phyloP scores from a whole-genome alignment of 2,797 vertebrate species.

The Sebastes goodei region DNA sequence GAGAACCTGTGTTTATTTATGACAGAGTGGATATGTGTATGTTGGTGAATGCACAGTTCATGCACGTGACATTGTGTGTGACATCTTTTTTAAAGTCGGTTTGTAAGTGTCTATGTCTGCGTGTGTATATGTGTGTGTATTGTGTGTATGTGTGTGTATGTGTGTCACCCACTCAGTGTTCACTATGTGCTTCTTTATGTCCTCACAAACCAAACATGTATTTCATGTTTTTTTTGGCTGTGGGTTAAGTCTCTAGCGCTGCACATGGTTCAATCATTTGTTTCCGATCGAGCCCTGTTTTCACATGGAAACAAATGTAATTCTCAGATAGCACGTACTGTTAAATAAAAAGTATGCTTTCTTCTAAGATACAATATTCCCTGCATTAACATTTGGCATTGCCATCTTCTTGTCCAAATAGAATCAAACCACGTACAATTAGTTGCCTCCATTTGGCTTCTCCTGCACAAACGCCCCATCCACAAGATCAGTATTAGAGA shows the following conservation, averaged over 20 bases:
- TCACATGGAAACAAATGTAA: background rate
- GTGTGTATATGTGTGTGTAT: background rate
- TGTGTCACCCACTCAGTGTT: background rate
- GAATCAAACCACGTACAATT: constrained; percentile 24
- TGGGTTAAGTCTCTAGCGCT: background rate
- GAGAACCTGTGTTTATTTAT: background rate
- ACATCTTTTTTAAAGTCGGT: background rate
- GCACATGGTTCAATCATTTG: background rate
- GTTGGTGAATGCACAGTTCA: background rate
- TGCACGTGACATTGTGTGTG: constrained; percentile 1
- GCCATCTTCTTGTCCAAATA: constrained; percentile 31
- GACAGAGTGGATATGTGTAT: background rate
- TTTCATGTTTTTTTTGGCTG: background rate
- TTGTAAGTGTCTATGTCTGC: background rate
- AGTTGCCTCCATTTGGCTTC: constrained; percentile 12
- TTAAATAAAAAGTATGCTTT: background rate
- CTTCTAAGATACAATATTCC: background rate
- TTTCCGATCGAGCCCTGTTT: background rate
- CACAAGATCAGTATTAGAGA: background rate
- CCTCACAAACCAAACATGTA: background rate
- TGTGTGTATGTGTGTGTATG: background rate
- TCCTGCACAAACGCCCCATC: constrained; percentile 2
- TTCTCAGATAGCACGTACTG: background rate
- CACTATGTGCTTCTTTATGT: background rate
- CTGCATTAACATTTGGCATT: constrained; percentile 16